These are phyloP conservation scores for Microcebus tavaratra DNA, from an alignment of 2,113 vertebrate genomes.

Conservation along the genomic window DNA sequence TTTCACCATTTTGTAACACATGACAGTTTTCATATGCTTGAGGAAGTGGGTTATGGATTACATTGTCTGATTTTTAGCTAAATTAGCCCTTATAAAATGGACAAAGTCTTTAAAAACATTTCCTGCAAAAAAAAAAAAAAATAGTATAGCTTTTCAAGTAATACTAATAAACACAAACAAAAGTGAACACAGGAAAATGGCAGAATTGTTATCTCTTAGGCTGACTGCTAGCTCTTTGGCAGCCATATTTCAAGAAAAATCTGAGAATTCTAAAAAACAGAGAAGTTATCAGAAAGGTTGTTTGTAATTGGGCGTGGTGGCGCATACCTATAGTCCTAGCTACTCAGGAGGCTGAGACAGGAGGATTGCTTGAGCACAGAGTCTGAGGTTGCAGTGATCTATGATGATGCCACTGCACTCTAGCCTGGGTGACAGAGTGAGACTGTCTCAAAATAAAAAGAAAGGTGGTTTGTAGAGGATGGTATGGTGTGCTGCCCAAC, in stretches of 20 bases:
- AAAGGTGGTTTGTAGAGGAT: not conserved
- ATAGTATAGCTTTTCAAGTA: not conserved
- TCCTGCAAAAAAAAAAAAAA: not conserved
- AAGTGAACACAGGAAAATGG: not conserved
- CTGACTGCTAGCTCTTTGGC: not conserved
- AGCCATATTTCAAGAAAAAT: not conserved
- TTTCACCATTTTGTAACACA: not conserved
- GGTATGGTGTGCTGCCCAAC: not conserved
- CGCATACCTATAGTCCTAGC: too few relatives aligned
- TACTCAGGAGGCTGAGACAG: too few relatives aligned
- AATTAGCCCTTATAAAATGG: slow-evolving; percentile 1
- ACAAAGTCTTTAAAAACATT: slow-evolving; percentile 2
- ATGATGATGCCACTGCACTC: too few relatives aligned
- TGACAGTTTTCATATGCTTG: not conserved
- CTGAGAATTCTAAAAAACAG: not conserved
- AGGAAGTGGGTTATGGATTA: not conserved
- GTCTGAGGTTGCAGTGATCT: too few relatives aligned
- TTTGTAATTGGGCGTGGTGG: not conserved
- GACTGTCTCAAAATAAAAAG: too few relatives aligned
- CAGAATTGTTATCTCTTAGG: not conserved
- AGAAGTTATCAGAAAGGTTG: not conserved
- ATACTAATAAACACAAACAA: slow-evolving; percentile 1
- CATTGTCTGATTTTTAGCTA: not conserved
- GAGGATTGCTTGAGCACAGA: too few relatives aligned
- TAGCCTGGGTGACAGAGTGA: too few relatives aligned